Conservation (phyloP, 1,140 invertebrate genomes). For the Drosophila ohnishii region DNA sequence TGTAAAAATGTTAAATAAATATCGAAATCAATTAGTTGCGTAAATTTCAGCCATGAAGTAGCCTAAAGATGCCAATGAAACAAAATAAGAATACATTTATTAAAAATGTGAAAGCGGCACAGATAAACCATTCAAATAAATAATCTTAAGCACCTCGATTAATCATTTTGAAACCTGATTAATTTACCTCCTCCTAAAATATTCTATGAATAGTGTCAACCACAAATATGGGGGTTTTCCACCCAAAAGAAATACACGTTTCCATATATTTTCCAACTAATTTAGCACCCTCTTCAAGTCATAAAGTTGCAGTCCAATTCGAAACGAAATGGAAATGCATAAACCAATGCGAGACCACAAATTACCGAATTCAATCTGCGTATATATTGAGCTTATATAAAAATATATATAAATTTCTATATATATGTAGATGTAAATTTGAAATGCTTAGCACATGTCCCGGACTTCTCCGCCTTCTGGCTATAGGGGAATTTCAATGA, state of each 20-base stretch:
- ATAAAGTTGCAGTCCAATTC: constrained; percentile 33
- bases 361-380: constrained; percentile 63
- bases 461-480: constrained; percentile 31
- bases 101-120: constrained; percentile 10
- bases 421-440: constrained; percentile 33
- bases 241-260: constrained; percentile 21
- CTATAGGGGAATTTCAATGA: constrained; percentile 70
- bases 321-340: constrained; percentile 55
- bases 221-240: constrained; percentile 11
- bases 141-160: constrained; percentile 23
- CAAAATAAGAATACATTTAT: constrained; percentile 3
- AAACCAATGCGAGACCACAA: constrained; percentile 57
- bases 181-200: constrained; percentile 21
- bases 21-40: constrained; percentile 78
- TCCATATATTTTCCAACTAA: constrained; percentile 56
- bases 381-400: constrained; percentile 7
- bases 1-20: constrained; percentile 69
- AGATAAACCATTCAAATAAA: constrained; percentile 32
- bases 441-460: constrained; percentile 35
- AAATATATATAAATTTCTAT: constrained; percentile 13
- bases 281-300: constrained; percentile 54
- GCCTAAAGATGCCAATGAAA: constrained; percentile 8
- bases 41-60: constrained; percentile 45
- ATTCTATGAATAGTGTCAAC: constrained; percentile 27
- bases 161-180: constrained; percentile 34